Evolutionary conservation across 2,888 invertebrate genomes (phyloP).

Genomic region (Patella ulyssiponensis): DNA sequence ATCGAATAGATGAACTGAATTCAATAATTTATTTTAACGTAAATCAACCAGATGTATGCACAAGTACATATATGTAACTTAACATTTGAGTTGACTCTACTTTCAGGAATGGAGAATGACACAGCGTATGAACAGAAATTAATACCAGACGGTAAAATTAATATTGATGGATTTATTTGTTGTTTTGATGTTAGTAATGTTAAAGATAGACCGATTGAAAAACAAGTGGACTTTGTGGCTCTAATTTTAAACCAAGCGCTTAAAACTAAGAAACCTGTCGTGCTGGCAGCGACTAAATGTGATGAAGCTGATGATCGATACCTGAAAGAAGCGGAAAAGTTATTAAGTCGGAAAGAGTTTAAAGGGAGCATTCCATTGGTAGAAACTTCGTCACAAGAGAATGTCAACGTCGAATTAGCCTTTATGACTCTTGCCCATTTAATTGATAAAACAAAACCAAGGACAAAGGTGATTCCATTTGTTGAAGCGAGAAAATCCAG

Average conservation of each 20-base stretch:
- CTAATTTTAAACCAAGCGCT: conserved; percentile 84
- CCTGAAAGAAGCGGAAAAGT: conserved; percentile 84
- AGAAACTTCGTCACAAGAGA: conserved; percentile 95
- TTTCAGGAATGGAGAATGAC: conserved; percentile 90
- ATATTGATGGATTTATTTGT: conserved; percentile 95
- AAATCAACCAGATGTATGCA: too few relatives aligned
- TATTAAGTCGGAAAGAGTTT: conserved; percentile 91
- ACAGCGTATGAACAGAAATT: conserved; percentile 94
- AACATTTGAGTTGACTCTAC: neutral
- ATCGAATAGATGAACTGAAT: too few relatives aligned
- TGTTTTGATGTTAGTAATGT: conserved; percentile 96
- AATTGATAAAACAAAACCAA: conserved; percentile 89
- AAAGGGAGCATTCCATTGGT: conserved; percentile 85
- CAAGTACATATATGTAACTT: too few relatives aligned
- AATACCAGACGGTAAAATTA: conserved; percentile 85
- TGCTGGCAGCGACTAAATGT: conserved; percentile 95
- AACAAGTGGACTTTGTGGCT: conserved; percentile 82
- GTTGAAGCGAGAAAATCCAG: conserved; percentile 88
- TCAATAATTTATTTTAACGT: too few relatives aligned
- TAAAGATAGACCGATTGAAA: conserved; percentile 90
- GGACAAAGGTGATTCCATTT: conserved; percentile 77
- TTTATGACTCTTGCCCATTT: conserved; percentile 89
- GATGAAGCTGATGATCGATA: conserved; percentile 89
- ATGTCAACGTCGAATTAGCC: conserved; percentile 94
- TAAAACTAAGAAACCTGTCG: conserved; percentile 94